Base-by-base conservation (phyloP, 2,113 vertebrate genomes). In the Oreochromis aureus region DNA sequence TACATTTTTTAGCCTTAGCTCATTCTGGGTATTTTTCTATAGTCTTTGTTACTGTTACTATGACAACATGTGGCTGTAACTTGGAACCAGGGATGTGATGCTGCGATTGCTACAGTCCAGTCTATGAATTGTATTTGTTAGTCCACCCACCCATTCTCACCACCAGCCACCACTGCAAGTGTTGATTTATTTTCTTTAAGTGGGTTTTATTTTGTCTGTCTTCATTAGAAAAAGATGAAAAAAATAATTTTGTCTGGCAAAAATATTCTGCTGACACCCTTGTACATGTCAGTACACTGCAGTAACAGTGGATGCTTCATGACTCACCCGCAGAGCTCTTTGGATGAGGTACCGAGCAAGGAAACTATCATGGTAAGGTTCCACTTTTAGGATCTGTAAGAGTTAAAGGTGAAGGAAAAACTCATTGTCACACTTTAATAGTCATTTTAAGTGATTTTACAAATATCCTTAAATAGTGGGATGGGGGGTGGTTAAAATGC, bases 321-420 rank as follows among this genome's bases (percentile, higher is more conserved):
- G 34, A 94, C 95, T 96, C 87, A 97, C 97, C 89, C 89, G 82
- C 24, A 97, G 94, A 81, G 96, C 96, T 91, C 97, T 91, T 82
- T 89, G 95, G 83, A 97, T 96, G n/a, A 97, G 93, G 81, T 93
- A 97, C 13, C 94, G 91, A 79, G 97, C 96, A 3, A 97, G 93
- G 76, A 87, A 96, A 85, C 96, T 97, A 91, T 97, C 96, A 58
- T 97, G 96, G 71, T 96, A 97, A 2, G 97, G 95, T 82, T 97
- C 97, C 81, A 97, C 96, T 90, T 97, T 97, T 13, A 97, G 91
- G 7, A 95, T 97, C 97, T 97, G n/a, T 39, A 24, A 46, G 30
- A 84, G 39, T 12, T 73, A 48, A 61, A 46, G 7, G 39, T 76
- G 69, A 76, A 76, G 41, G 24, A 48, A 48, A 76, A 19, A 24